Base-by-base conservation (phyloP, 1,140 invertebrate species). In the Dreissena polymorpha region DNA sequence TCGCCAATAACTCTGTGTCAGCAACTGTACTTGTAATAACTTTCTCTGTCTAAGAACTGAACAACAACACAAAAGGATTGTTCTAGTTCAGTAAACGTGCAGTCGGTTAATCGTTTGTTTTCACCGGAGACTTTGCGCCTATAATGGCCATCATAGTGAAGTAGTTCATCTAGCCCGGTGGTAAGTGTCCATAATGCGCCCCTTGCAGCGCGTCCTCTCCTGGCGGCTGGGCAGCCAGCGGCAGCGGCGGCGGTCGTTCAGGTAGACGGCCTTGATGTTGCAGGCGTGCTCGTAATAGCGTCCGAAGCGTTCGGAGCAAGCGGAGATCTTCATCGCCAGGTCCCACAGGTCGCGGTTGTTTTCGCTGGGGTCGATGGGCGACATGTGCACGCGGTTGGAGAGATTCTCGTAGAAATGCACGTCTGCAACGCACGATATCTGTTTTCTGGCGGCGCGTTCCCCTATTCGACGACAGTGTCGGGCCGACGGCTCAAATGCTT, bases 381-480 rank as follows among this genome's bases (percentile, higher is more conserved):
- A 82, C 79, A 82, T 82, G 50, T 82, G 79, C n/a, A 82, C 71
- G 10, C 79, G 79, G 27, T 82, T 82, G 25, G 70, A 68, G 5
- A 82, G 51, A 12, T 57, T 74, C 21, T 82, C 79, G 53, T 65
- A 67, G 51, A 82, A 82, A 39, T 82, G 50, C 6, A 70, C 72
- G 63, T 82, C 79, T 0, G 79, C 79, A 1, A 74, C 49, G 67
- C 65, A 71, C n/a, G 73, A 76, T 0, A 73, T 29, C n/a, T 72
- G 67, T 25, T 55, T 82, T 51, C 60, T 74, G 50, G 73, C 78
- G n/a, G 72, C 70, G 14, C 29, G 69, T 53, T 76, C 68, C 13
- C 65, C 71, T 27, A 80, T 50, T 13, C 23, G 25, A 63, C 39
- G 50, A 49, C 75, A 72, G 6, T 27, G 25, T 65, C 55, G 55